A percentile compares a stretch with the other conserved stretches of the same genome.
Conservation (phyloP, 2,888 invertebrate genomes). For the Andrena bucephala region DNA sequence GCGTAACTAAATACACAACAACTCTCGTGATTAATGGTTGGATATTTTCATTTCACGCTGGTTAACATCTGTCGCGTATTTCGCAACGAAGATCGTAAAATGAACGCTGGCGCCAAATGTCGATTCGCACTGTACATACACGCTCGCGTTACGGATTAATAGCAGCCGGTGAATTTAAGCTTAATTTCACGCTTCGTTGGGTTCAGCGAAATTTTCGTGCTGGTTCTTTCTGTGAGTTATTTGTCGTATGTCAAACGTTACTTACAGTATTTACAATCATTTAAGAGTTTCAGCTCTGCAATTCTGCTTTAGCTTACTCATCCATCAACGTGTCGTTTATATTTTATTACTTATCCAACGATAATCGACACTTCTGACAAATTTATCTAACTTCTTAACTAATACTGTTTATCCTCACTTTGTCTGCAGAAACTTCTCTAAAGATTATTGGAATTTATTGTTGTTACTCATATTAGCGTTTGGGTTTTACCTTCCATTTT, state of each 20-base stretch:
- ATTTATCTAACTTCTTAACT: no score
- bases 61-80: slow-evolving; percentile 30
- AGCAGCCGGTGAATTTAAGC: neutral
- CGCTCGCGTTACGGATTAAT: slow-evolving; percentile 16
- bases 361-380: no score
- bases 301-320: no score
- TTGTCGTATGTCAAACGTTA: no score
- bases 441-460: neutral
- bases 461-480: no score
- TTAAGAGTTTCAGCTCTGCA: no score
- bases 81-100: slow-evolving; percentile 30
- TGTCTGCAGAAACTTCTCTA: neutral
- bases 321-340: no score
- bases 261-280: no score
- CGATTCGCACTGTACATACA: neutral
- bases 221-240: no score
- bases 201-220: no score
- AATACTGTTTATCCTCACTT: no score
- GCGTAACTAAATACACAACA: slow-evolving; percentile 1
- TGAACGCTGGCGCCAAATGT: slow-evolving; percentile 25
- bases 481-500: neutral
- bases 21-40: slow-evolving; percentile 10
- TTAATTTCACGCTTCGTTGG: neutral
- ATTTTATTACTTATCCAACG: no score
- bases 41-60: slow-evolving; percentile 34